Evolutionary conservation across 2,888 invertebrate genomes (phyloP).

Genomic region (Pollenia griseotomentosa): DNA sequence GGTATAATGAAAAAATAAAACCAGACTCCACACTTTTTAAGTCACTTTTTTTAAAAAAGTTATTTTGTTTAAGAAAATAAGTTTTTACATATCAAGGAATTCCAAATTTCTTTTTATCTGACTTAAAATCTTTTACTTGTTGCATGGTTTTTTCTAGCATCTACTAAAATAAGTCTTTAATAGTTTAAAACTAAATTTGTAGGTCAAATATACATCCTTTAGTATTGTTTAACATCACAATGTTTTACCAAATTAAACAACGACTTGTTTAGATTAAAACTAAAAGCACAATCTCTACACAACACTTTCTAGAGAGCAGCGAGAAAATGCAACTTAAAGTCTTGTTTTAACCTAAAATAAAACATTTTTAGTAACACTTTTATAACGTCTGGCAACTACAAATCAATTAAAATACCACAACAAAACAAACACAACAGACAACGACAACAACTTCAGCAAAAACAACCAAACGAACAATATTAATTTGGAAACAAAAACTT

Average conservation of each 20-base stretch:
- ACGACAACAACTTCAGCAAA: slow-evolving; percentile 16
- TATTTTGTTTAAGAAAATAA: too few species aligned
- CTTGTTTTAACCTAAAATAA: slow-evolving; percentile 36
- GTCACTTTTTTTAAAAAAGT: too few species aligned
- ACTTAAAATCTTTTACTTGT: not conserved
- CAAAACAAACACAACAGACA: slow-evolving; percentile 18
- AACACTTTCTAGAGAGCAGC: slow-evolving; percentile 16
- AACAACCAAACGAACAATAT: slow-evolving; percentile 51
- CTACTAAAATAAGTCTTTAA: slow-evolving; percentile 22
- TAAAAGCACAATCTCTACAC: not conserved
- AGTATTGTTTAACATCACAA: slow-evolving; percentile 38
- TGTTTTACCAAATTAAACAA: slow-evolving; percentile 37
- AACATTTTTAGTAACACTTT: slow-evolving; percentile 72
- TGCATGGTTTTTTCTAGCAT: not conserved
- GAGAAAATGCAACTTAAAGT: slow-evolving; percentile 13
- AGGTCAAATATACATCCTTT: slow-evolving; percentile 8
- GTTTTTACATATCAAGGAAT: not conserved
- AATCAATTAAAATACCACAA: slow-evolving; percentile 75
- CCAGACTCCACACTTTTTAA: too few species aligned
- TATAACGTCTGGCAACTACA: slow-evolving; percentile 73
- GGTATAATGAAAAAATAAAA: too few species aligned
- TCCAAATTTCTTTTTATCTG: not conserved
- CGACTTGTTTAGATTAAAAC: slow-evolving; percentile 5
- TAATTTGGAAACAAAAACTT: slow-evolving; percentile 28
- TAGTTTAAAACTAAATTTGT: not conserved